These are phyloP conservation scores for Dipodomys ordii DNA, from an alignment of 2,113 vertebrate species.

Conservation along the genomic window DNA sequence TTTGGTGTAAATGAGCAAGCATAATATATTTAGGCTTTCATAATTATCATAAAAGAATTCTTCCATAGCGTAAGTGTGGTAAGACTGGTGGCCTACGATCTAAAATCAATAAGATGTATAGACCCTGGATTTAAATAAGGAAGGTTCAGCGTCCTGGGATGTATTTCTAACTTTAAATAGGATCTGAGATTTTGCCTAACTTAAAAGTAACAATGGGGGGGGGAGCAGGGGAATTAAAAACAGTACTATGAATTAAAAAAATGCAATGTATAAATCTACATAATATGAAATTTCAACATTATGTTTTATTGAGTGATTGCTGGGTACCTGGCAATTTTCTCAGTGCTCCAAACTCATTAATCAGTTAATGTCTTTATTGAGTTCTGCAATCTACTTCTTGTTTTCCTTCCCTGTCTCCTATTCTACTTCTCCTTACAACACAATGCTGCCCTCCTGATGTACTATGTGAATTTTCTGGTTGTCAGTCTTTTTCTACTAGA, in stretches of 20 bases:
- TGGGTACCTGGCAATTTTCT: neutral
- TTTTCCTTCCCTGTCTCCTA: neutral
- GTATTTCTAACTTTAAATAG: neutral
- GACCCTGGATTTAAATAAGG: conserved; percentile 29
- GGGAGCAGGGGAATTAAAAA: neutral
- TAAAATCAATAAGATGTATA: conserved; percentile 36
- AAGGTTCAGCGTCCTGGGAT: neutral
- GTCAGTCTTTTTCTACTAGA: neutral
- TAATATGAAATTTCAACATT: neutral
- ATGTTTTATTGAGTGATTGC: neutral
- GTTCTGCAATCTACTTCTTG: neutral
- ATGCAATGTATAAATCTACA: neutral
- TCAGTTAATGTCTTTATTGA: neutral
- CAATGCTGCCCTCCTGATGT: neutral
- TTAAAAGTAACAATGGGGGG: neutral
- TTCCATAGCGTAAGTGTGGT: neutral
- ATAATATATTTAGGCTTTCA: conserved; percentile 21
- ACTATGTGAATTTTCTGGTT: neutral
- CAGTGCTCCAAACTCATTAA: neutral
- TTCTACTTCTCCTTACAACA: neutral
- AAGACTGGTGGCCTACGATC: neutral
- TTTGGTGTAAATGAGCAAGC: conserved; percentile 53
- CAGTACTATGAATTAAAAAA: neutral
- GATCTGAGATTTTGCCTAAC: neutral
- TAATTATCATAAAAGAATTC: conserved; percentile 58